Conservation (phyloP, 2,797 vertebrate genomes). For the Enteromius argenteus region DNA sequence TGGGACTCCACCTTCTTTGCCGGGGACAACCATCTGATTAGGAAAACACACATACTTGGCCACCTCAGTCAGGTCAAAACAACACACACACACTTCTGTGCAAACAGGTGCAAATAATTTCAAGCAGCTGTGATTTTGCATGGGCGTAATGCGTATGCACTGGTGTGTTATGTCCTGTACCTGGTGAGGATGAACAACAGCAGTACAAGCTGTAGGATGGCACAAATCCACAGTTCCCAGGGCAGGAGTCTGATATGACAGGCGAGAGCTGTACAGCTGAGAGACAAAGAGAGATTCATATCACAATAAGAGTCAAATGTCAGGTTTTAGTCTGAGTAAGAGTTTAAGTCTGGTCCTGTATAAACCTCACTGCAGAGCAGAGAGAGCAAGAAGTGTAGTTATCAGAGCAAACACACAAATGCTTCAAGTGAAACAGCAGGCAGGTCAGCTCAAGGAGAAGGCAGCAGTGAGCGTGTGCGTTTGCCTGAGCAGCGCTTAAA, state of each 20-base stretch:
- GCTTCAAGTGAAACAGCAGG: constrained; percentile 31
- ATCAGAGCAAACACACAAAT: constrained; percentile 16
- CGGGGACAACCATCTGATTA: constrained; percentile 81
- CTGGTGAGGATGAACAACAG: constrained; percentile 87
- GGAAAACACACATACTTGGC: constrained; percentile 3
- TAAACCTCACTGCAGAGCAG: constrained; percentile 11
- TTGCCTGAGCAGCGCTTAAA: constrained; percentile 1
- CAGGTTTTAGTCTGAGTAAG: background rate
- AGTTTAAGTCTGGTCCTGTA: constrained; percentile 1
- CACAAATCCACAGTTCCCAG: constrained; percentile 86
- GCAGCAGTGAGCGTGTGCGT: constrained; percentile 4
- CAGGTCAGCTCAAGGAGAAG: constrained; percentile 35
- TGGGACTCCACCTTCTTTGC: constrained; percentile 90
- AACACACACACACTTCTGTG: background rate
- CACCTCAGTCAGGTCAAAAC: constrained; percentile 3
- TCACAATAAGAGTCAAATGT: constrained; percentile 1
- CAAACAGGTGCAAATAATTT: background rate
- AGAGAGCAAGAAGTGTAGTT: constrained; percentile 1
- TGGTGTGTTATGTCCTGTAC: constrained; percentile 71
- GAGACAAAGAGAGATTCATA: constrained; percentile 22
- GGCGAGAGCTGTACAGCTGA: constrained; percentile 91
- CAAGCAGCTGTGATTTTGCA: background rate
- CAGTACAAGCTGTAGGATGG: constrained; percentile 83
- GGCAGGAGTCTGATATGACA: constrained; percentile 89
- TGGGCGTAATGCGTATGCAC: background rate